Evolutionary conservation across 2,888 invertebrate species (phyloP).

Genomic region (Oscheius sp.): DNA sequence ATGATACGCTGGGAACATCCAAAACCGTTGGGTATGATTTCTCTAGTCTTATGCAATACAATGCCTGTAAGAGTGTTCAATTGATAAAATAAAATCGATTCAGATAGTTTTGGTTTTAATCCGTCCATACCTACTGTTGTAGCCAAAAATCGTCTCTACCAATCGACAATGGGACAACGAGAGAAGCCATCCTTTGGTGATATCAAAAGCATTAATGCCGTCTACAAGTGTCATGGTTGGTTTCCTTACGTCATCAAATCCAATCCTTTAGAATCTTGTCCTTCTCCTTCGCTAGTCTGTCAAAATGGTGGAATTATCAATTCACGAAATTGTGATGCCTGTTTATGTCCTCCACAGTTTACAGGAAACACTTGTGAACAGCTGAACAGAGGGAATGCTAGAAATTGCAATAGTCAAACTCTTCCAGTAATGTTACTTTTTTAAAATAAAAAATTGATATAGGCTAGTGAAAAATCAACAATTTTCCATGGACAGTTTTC

Average conservation of each 20-base stretch:
- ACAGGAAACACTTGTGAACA: neutral
- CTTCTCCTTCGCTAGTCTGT: neutral
- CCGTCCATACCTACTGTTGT: neutral
- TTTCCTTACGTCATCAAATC: too few species aligned
- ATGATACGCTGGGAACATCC: neutral
- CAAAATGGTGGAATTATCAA: neutral
- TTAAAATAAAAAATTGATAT: neutral
- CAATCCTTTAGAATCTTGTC: slow-evolving; percentile 5
- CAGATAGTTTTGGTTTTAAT: slow-evolving; percentile 4
- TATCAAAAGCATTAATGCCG: neutral
- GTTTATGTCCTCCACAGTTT: slow-evolving; percentile 13
- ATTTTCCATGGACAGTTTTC: neutral
- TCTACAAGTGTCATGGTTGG: neutral
- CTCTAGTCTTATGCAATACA: neutral
- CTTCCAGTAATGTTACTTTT: neutral
- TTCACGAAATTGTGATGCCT: neutral
- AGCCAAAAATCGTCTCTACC: neutral
- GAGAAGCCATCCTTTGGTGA: slow-evolving; percentile 7
- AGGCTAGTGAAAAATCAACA: slow-evolving; percentile 1
- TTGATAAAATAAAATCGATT: too few species aligned
- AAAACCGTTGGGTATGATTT: slow-evolving; percentile 1
- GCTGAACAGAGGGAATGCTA: slow-evolving; percentile 27
- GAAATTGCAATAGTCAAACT: neutral
- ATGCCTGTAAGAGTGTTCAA: slow-evolving; percentile 5
- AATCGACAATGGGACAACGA: neutral